Evolutionary conservation across 2,888 invertebrate species (phyloP).

Genomic region (Cheilosia soror): DNA sequence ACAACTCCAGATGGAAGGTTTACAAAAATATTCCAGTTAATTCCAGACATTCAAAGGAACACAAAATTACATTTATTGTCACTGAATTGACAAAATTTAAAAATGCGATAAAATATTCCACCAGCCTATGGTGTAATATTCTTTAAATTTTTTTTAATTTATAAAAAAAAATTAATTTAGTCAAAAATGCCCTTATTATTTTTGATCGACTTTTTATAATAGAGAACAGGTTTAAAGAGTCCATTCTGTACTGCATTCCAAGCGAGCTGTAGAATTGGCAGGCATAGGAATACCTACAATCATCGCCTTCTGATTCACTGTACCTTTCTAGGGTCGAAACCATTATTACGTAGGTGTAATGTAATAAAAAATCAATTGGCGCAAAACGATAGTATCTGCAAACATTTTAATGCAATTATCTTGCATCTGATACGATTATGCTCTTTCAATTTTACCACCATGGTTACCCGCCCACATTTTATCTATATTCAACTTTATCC

Average conservation of each 20-base stretch:
- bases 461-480: conserved; percentile 30
- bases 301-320: conserved; percentile 5
- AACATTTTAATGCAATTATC: conserved; percentile 71
- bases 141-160: conserved; percentile 8
- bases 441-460: conserved; percentile 50
- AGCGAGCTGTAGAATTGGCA: no score
- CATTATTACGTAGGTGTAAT: conserved; percentile 30
- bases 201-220: no score
- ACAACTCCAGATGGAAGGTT: no score
- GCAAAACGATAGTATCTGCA: conserved; percentile 55
- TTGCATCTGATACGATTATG: conserved; percentile 66
- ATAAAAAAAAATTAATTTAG: conserved; percentile 4
- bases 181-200: neutral
- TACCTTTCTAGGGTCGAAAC: neutral
- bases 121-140: no score
- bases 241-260: no score
- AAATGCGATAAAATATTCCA: no score
- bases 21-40: no score
- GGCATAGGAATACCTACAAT: no score
- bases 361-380: conserved; percentile 62
- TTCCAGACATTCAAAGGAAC: no score
- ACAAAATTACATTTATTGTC: no score
- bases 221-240: no score
- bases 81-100: no score
- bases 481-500: conserved; percentile 50